A percentile compares a stretch with the other conserved stretches of the same genome.
Evolutionary conservation across 2,888 invertebrate species (phyloP).

Genomic region (Escarpia spicata): DNA sequence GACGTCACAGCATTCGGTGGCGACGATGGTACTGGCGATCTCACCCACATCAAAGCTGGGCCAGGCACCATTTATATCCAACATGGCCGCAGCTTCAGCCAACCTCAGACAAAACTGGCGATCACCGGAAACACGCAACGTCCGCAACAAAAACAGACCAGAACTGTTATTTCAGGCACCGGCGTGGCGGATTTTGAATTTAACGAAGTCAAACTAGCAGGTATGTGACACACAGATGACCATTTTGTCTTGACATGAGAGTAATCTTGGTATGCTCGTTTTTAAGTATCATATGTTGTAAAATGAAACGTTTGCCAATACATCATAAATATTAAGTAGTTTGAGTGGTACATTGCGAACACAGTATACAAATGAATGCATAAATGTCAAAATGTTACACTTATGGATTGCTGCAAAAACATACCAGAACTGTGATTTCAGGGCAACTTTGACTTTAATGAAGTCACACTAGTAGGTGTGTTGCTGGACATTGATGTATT

Average conservation of each 20-base stretch:
- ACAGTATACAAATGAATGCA: too few species aligned
- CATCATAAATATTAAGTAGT: not conserved
- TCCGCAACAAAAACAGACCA: conserved; percentile 45
- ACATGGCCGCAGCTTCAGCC: conserved; percentile 33
- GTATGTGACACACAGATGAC: conserved; percentile 33
- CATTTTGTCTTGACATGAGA: not conserved
- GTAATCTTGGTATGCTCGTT: not conserved
- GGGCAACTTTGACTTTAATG: too few species aligned
- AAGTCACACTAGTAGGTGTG: too few species aligned
- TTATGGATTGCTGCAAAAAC: too few species aligned
- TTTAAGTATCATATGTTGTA: not conserved
- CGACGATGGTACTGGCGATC: conserved; percentile 41
- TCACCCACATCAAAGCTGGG: conserved; percentile 47
- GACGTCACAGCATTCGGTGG: conserved; percentile 47
- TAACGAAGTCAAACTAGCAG: conserved; percentile 43
- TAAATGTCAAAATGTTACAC: too few species aligned
- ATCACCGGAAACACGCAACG: conserved; percentile 45
- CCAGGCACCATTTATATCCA: conserved; percentile 51
- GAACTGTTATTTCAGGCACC: conserved; percentile 43
- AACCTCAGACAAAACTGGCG: conserved; percentile 37
- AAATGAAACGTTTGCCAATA: not conserved
- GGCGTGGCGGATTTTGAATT: conserved; percentile 41
- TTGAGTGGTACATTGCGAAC: too few species aligned
- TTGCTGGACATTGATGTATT: too few species aligned
- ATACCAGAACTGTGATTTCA: too few species aligned